Base-by-base conservation (phyloP, 2,888 invertebrate species). In the Ephialtes manifestator region DNA sequence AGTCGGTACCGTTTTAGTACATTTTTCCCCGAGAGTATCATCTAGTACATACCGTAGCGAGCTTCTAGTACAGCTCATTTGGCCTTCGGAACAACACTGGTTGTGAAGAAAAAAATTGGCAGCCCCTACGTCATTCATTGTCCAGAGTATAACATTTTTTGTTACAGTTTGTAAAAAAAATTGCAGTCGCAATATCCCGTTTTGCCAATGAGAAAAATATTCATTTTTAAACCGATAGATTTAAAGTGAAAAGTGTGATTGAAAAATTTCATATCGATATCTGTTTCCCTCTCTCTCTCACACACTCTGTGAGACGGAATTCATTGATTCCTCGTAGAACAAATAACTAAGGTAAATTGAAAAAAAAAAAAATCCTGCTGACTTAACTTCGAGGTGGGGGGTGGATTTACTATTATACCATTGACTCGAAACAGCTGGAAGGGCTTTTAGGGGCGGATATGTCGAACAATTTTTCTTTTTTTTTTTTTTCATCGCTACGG, bases 401-500 rank as follows among this genome's bases (percentile, higher is more conserved):
- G 1, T 28, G 24, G 39, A 24, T 46, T 46, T 24, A 28, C 43
- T 53, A 74, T 67, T 58, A 39, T 43, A 8, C 39, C n/a, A n/a
- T 15, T n/a, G 31, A 80, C 28, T 55, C 20, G 43, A 55, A 80
- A 20, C 53, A 67, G 46, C 28, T 15, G 24, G n/a, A 24, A 48
- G 68, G 68, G 28, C 48, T 10, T 15, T 48, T 28, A 68, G 48
- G 48, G 48, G 48, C 28, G 8, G 28, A 68, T 55, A 71, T 28
- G 71, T 20, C 63, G 31, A 65, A 28, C 5, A n/a, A 74, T 65
- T 74, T 80, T 74, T 55, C 10, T 46, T 72, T 39, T 71, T 60
- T 79, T 79, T 35, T 10, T 72, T 46, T 48, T 68, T 28, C 15
- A 71, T 71, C 71, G 3, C 53, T 20, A 55, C 5, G 11, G 5